A percentile compares a stretch with the other conserved stretches of the same genome.
Conservation (phyloP, 2,888 invertebrate genomes). For the Pristionchus mayeri region DNA sequence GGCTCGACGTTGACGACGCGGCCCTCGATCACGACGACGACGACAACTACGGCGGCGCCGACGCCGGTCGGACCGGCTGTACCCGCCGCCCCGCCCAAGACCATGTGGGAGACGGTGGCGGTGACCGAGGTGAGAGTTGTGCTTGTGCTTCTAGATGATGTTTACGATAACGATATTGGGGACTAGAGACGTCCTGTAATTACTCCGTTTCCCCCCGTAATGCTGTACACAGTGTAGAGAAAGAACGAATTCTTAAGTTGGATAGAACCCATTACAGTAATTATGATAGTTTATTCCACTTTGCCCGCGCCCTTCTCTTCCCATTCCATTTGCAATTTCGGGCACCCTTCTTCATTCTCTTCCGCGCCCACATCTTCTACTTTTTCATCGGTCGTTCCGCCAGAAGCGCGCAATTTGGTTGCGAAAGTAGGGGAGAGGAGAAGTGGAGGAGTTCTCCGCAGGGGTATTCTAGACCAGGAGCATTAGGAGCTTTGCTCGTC, state of each 20-base stretch:
- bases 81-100: not conserved
- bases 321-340: constrained; percentile 14
- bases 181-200: too few species aligned
- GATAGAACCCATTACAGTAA: not conserved
- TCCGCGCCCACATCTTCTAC: not conserved
- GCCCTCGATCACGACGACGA: constrained; percentile 15
- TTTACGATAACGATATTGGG: too few species aligned
- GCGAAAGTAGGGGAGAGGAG: not conserved
- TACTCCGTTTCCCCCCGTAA: too few species aligned
- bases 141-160: too few species aligned
- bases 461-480: not conserved
- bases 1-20: not conserved
- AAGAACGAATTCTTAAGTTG: too few species aligned
- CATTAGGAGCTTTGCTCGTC: too few species aligned
- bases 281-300: not conserved
- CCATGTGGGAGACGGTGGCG: constrained; percentile 30
- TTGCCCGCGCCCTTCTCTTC: not conserved
- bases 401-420: not conserved
- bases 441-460: not conserved
- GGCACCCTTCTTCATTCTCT: too few species aligned
- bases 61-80: not conserved
- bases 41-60: not conserved
- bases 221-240: too few species aligned
- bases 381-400: not conserved
- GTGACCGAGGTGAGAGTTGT: constrained; percentile 40